Conservation (phyloP, 23 tunicate species). For the Clavelina lepadiformis region DNA sequence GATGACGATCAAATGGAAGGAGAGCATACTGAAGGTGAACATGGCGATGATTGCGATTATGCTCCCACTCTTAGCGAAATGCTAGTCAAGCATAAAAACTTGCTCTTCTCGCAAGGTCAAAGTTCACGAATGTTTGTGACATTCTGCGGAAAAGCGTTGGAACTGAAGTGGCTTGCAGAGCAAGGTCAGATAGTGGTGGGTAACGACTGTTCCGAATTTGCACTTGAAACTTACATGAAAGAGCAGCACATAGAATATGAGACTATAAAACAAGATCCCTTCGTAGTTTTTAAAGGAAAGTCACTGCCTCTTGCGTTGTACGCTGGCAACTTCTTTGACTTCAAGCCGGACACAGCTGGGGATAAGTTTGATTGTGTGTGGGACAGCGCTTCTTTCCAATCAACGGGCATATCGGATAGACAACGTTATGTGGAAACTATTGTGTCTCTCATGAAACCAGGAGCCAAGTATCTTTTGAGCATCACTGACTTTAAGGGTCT, state of each 20-base stretch:
- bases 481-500: conserved; percentile 44
- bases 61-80: conserved; percentile 36
- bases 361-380: conserved; percentile 57
- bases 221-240: conserved; percentile 35
- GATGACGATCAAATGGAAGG: conserved; percentile 10
- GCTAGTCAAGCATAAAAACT: conserved; percentile 35
- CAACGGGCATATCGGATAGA: conserved; percentile 21
- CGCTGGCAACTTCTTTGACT: conserved; percentile 62
- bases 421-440: conserved; percentile 25
- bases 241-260: conserved; percentile 54
- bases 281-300: conserved; percentile 29
- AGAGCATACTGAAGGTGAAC: neutral
- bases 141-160: conserved; percentile 73
- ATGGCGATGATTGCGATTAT: conserved; percentile 18
- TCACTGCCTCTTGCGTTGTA: conserved; percentile 19
- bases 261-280: neutral
- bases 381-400: conserved; percentile 58
- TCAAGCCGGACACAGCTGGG: conserved; percentile 25
- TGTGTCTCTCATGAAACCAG: conserved; percentile 26
- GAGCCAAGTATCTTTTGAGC: conserved; percentile 40
- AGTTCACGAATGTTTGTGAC: conserved; percentile 41
- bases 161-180: conserved; percentile 55
- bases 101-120: conserved; percentile 3
- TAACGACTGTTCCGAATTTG: conserved; percentile 65
- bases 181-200: conserved; percentile 56